Evolutionary conservation across 2,888 invertebrate genomes (phyloP), one percentile per base, ranked within the genome.

Genomic region (Eulithis testata): DNA sequence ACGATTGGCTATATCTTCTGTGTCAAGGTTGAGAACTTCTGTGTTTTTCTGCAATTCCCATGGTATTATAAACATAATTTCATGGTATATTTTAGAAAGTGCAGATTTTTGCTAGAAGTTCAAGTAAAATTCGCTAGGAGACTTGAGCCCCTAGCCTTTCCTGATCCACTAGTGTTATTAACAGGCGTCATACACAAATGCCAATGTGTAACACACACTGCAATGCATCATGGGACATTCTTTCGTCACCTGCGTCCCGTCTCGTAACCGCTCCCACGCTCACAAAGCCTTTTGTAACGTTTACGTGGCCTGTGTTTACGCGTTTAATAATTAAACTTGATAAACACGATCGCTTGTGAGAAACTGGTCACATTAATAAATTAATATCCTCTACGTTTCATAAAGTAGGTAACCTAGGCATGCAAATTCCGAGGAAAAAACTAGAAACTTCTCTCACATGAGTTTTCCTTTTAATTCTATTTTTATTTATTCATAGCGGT

Each of bases 281-380:
- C 44, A 70, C 70, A 72, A 70, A 64, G 65, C 55, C 61, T 71
- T 72, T 62, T 59, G 67, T 64, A 69, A 72, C 63, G 14, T 66
- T 63, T 59, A 66, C 55, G 52, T 56, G 52, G 55, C 37, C 58
- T 47, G 55, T 65, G 58, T 54, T 61, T 67, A 63, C 51, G 63
- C 44, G 43, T 61, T 70, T 65, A 69, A 43, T 55, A 65, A 72
- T 68, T 66, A 72, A 62, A 57, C 66, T 49, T 60, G 40, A 54
- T 65, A 69, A 65, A 70, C 65, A 66, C 60, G 58, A 66, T 49
- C 63, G 37, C 37, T 62, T 66, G 65, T 70, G 70, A 65, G 65
- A 62, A 65, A 60, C 40, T 27, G 40, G 49, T 36, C 49, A 45
- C 31, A 52, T 60, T 69, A 6, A 31, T 31, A 31, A 31, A 31